Conservation (phyloP, 1,140 invertebrate species). For the Apis laboriosa region DNA sequence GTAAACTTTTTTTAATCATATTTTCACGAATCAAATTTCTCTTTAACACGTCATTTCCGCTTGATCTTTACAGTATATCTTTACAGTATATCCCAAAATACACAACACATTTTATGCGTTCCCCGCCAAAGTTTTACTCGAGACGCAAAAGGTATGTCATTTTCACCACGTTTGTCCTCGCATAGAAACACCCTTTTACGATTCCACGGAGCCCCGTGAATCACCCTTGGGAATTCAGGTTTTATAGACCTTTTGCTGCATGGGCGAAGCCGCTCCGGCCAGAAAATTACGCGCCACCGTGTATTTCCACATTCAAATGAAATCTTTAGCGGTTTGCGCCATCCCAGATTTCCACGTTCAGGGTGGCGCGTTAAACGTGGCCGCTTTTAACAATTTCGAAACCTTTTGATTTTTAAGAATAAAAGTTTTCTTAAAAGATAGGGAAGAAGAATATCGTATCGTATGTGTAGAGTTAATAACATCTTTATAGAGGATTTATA, state of each 20-base stretch:
- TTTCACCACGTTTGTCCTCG: conserved; percentile 63
- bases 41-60: background rate
- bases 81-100: conserved; percentile 45
- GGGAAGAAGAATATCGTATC: too few species aligned
- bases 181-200: conserved; percentile 63
- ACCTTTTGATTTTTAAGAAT: background rate
- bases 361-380: background rate
- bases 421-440: background rate
- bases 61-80: conserved; percentile 39
- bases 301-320: conserved; percentile 57
- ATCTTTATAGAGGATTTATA: background rate
- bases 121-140: conserved; percentile 27
- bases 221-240: conserved; percentile 62
- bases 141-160: conserved; percentile 43
- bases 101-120: conserved; percentile 36
- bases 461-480: background rate
- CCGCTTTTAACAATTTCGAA: background rate
- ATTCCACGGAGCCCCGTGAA: conserved; percentile 57
- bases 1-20: conserved; percentile 39
- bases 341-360: conserved; percentile 22
- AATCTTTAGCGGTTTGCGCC: conserved; percentile 60
- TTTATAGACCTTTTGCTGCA: conserved; percentile 62
- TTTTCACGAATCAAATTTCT: conserved; percentile 37
- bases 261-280: conserved; percentile 49
- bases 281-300: conserved; percentile 61